These are phyloP conservation scores for Regulus satrapa DNA, from an alignment of 2,113 vertebrate genomes.

Conservation along the genomic window DNA sequence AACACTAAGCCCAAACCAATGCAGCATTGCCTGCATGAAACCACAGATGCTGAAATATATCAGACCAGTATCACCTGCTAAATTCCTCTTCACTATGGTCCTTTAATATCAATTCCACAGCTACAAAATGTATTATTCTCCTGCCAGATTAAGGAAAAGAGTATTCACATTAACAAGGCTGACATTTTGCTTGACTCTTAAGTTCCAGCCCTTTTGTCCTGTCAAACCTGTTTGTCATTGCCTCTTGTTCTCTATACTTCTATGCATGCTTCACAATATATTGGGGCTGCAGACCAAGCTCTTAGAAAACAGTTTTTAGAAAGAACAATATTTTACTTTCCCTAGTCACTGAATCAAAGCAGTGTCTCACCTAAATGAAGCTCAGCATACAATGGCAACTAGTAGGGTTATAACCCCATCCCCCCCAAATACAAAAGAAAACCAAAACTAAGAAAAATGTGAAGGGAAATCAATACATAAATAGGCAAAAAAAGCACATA, in stretches of 20 bases:
- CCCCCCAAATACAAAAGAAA: not conserved
- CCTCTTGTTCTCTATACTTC: not conserved
- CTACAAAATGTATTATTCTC: not conserved
- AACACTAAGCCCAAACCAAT: not conserved
- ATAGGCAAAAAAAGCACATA: not conserved
- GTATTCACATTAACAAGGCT: not conserved
- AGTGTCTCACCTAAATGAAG: not conserved
- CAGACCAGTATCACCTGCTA: not conserved
- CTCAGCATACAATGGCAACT: not conserved
- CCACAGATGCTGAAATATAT: not conserved
- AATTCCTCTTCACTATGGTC: not conserved
- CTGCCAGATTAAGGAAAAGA: not conserved
- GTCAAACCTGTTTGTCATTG: not conserved
- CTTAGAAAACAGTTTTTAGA: not conserved
- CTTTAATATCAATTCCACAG: not conserved
- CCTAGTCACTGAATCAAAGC: not conserved
- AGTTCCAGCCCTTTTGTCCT: not conserved
- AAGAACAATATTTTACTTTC: not conserved
- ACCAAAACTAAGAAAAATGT: not conserved
- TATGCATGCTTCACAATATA: not conserved
- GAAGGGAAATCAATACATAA: not conserved
- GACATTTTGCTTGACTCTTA: not conserved
- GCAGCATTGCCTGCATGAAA: not conserved
- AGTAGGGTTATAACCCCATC: not conserved
- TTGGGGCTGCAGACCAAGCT: not conserved